Percentiles rank a stretch among this genome's conserved stretches.
Evolutionary conservation across 2,888 invertebrate genomes (phyloP).

Genomic region (Stenodera caucasica): DNA sequence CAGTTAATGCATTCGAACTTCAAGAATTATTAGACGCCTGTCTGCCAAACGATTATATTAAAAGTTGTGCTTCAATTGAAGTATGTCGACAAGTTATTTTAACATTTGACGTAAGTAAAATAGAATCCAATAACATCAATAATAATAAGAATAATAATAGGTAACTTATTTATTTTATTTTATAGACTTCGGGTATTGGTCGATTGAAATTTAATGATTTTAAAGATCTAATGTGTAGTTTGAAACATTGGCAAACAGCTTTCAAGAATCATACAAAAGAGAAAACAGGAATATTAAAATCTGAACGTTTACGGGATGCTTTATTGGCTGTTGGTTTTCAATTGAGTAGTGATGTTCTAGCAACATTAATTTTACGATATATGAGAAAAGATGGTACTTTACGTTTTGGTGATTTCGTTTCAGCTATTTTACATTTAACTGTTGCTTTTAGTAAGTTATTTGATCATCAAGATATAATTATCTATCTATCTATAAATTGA

Average conservation of each 20-base stretch:
- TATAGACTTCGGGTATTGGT: conserved; percentile 74
- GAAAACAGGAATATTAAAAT: conserved; percentile 85
- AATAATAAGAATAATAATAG: no score
- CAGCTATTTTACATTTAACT: conserved; percentile 83
- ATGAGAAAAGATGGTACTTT: conserved; percentile 93
- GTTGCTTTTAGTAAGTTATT: conserved; percentile 78
- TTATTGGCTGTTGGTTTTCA: conserved; percentile 86
- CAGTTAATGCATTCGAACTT: conserved; percentile 87
- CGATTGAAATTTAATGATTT: conserved; percentile 83
- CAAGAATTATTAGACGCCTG: conserved; percentile 89
- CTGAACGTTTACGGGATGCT: conserved; percentile 82
- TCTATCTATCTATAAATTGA: not conserved
- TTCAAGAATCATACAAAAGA: conserved; percentile 90
- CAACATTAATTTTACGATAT: conserved; percentile 79
- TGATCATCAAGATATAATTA: not conserved
- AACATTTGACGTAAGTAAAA: conserved; percentile 85
- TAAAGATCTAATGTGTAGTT: conserved; percentile 87
- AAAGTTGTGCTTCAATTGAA: conserved; percentile 89
- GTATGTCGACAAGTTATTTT: conserved; percentile 89
- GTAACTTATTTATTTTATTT: not conserved
- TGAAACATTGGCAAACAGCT: conserved; percentile 88
- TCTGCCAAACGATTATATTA: conserved; percentile 91
- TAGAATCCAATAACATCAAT: no score
- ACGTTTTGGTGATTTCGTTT: conserved; percentile 89
- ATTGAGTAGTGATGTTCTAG: conserved; percentile 80